Evolutionary conservation across 1,140 invertebrate genomes (phyloP).

Genomic region (Diuraphis noxia): DNA sequence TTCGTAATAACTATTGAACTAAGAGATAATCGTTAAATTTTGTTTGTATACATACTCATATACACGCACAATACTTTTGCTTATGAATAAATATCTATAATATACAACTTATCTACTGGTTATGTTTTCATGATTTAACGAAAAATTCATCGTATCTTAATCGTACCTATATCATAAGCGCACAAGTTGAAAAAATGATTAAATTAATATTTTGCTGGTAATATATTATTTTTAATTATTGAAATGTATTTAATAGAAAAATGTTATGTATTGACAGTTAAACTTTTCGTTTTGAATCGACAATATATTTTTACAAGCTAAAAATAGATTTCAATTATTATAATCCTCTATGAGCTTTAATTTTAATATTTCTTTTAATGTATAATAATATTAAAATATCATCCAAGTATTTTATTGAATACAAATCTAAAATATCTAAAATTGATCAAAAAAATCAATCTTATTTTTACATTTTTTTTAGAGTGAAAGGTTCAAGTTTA

Average conservation of each 20-base stretch:
- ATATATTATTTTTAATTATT: neutral
- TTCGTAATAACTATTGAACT: slow-evolving; percentile 17
- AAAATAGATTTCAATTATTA: neutral
- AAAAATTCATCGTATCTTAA: neutral
- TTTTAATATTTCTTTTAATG: neutral
- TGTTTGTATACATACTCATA: neutral
- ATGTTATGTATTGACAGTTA: neutral
- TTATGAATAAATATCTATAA: neutral
- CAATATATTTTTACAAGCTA: neutral
- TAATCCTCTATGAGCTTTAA: neutral
- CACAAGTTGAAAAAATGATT: neutral
- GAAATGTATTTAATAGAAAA: neutral
- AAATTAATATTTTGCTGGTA: neutral
- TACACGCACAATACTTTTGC: neutral
- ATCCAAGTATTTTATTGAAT: neutral
- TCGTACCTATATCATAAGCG: slow-evolving; percentile 5
- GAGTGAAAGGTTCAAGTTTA: neutral
- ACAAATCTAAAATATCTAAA: neutral
- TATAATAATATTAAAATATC: neutral
- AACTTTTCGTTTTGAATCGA: neutral
- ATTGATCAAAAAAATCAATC: neutral
- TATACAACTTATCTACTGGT: neutral
- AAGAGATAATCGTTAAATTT: slow-evolving; percentile 13
- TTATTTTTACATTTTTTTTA: neutral
- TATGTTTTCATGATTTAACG: neutral